Base-by-base conservation (phyloP, 2,888 invertebrate genomes). In the Chalcis sispes region DNA sequence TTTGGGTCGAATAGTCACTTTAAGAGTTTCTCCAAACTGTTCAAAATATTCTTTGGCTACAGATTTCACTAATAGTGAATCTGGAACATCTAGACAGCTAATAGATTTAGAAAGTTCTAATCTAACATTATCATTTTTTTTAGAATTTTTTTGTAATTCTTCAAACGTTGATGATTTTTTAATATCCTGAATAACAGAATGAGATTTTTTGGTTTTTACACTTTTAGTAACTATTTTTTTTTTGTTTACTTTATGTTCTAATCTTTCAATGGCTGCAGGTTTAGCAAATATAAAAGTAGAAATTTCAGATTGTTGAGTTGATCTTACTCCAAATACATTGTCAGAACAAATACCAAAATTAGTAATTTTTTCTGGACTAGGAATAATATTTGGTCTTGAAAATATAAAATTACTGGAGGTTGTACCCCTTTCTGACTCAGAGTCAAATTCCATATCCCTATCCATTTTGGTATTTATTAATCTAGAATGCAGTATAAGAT, bases 11-110 rank as follows among this genome's bases (percentile, higher is more conserved):
- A 94, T 89, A 46, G 91, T 90, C 64, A 95, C 92, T 78, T 92
- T 91, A 15, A 91, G 90, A 1, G 95, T 91, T 50, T 90, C 90
- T 0, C 96, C 96, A 89, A 93, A 96, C 83, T 93, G 92, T 23
- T 91, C 90, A 77, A 95, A 95, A 85, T 94, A 93, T 72, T 91
- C 90, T 81, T 92, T 92, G 0, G 93, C 93, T 1, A 91, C 85
- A 64, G 90, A 85, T 84, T 91, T 91, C 79, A 93, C 92, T 67
- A 93, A 90, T 70, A 94, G 90, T 8, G 90, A 87, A 36, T 92
- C 92, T 0, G 94, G 94, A 58, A 94, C 93, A 83, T 92, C 90
- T 40, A 90, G 89, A 83, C 94, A 94, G 7, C 81, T 86, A 61
- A 86, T 82, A 0, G 86, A 85, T 20, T 85, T 81, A 18, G 82